These are phyloP conservation scores for Liopterus haemorrhoidalis DNA, from an alignment of 2,888 invertebrate species.

Conservation along the genomic window DNA sequence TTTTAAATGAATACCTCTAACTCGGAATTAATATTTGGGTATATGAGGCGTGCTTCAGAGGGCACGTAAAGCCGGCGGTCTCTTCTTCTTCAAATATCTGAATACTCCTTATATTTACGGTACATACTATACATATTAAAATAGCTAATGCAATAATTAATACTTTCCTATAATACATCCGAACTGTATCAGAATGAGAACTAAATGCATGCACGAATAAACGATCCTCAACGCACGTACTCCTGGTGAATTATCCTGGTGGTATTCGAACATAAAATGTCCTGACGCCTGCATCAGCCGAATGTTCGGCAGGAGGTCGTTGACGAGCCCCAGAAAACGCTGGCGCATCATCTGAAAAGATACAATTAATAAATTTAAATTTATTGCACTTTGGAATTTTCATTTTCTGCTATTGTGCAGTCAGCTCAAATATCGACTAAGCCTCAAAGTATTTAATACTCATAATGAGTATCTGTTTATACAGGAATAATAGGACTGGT, in stretches of 20 bases:
- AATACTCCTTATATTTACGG: no score
- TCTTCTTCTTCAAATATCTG: no score
- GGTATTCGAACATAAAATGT: slow-evolving; percentile 74
- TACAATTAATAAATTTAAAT: slow-evolving; percentile 11
- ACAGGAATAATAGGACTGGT: no score
- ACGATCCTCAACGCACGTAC: slow-evolving; percentile 52
- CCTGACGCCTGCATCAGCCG: slow-evolving; percentile 70
- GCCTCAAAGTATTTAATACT: neutral
- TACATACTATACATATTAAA: no score
- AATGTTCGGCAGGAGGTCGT: slow-evolving; percentile 79
- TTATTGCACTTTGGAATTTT: neutral
- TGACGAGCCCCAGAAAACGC: slow-evolving; percentile 65
- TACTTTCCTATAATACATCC: slow-evolving; percentile 34
- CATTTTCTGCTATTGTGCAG: neutral
- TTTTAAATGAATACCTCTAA: no score
- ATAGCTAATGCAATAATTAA: no score
- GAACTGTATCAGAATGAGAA: slow-evolving; percentile 59
- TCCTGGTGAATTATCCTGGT: slow-evolving; percentile 54
- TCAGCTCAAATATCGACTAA: neutral
- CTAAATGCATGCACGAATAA: slow-evolving; percentile 56
- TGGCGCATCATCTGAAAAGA: slow-evolving; percentile 49
- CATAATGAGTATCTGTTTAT: no score
- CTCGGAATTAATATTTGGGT: no score
- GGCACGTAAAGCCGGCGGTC: no score
- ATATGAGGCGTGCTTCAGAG: no score